Evolutionary conservation across 2,113 vertebrate species (phyloP).

Genomic region (Cynoglossus semilaevis): DNA sequence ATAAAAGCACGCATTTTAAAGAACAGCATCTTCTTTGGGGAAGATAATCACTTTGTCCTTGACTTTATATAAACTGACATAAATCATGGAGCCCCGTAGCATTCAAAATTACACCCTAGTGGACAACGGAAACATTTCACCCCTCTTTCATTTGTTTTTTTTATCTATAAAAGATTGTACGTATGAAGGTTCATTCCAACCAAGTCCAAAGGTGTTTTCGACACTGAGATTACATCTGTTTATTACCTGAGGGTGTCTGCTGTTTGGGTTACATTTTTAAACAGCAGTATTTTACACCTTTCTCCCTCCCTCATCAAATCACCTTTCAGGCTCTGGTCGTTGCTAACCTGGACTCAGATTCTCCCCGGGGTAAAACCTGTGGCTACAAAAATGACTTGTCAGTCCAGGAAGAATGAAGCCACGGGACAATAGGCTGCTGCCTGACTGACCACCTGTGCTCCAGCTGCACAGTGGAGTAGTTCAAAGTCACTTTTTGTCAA

Average conservation of each 20-base stretch:
- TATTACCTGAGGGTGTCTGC: neutral
- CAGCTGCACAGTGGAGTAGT: slow-evolving; percentile 28
- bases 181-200: too few species aligned
- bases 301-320: slow-evolving; percentile 28
- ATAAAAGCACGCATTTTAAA: too few species aligned
- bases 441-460: slow-evolving; percentile 59
- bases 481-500: slow-evolving; percentile 16
- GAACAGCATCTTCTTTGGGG: too few species aligned
- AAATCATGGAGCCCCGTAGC: too few species aligned
- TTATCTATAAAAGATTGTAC: too few species aligned
- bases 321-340: slow-evolving; percentile 45
- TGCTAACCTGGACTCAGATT: slow-evolving; percentile 40
- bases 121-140: too few species aligned
- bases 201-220: too few species aligned
- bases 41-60: too few species aligned
- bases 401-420: slow-evolving; percentile 39
- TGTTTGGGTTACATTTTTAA: slow-evolving; percentile 27
- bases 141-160: too few species aligned
- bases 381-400: slow-evolving; percentile 56
- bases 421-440: slow-evolving; percentile 55
- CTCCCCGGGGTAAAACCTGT: slow-evolving; percentile 42
- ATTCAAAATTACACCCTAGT: too few species aligned
- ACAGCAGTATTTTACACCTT: slow-evolving; percentile 22
- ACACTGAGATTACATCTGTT: too few species aligned
- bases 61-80: too few species aligned